Evolutionary conservation across 2,797 vertebrate species (phyloP).

Genomic region (Zalophus californianus): DNA sequence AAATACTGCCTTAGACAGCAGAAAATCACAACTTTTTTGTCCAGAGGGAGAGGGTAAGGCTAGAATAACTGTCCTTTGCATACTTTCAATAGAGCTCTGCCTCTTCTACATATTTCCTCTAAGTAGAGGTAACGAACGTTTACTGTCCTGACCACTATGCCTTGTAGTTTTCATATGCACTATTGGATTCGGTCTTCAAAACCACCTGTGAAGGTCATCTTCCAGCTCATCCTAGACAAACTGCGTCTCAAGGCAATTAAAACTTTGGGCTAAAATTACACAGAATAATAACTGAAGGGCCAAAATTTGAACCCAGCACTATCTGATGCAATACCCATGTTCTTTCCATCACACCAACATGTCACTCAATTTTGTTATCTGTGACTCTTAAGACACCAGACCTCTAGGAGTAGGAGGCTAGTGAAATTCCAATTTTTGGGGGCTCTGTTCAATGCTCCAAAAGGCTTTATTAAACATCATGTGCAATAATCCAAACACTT

Average conservation of each 20-base stretch:
- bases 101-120: not conserved
- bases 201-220: not conserved
- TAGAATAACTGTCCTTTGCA: not conserved
- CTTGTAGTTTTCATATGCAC: not conserved
- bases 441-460: not conserved
- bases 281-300: not conserved
- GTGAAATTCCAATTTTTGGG: not conserved
- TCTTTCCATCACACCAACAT: not conserved
- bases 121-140: not conserved
- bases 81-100: not conserved
- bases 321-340: not conserved
- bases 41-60: not conserved
- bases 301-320: not conserved
- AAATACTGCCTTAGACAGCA: not conserved
- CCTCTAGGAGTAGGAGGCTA: not conserved
- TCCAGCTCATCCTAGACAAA: not conserved
- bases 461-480: not conserved
- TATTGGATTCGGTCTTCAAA: not conserved
- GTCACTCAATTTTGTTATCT: not conserved
- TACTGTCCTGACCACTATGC: not conserved
- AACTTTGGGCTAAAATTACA: not conserved
- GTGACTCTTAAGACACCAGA: not conserved
- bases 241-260: not conserved
- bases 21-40: not conserved
- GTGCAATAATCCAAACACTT: not conserved